These are phyloP conservation scores for Corythornis madagascariensis DNA, from an alignment of 2,113 vertebrate species.

Conservation along the genomic window DNA sequence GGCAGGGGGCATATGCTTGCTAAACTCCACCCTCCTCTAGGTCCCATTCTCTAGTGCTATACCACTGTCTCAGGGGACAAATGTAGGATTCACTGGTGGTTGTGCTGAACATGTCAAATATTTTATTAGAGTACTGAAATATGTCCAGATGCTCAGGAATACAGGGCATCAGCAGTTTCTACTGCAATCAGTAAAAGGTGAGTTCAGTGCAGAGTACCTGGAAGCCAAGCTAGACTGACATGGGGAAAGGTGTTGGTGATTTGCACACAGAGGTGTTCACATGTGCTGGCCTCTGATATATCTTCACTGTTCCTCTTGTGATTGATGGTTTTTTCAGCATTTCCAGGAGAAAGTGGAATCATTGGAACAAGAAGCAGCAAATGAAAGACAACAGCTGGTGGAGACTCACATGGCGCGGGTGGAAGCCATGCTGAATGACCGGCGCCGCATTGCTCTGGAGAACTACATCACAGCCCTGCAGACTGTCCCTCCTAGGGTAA, in stretches of 20 bases:
- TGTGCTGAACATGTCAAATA: background rate
- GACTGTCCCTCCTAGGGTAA: slow-evolving; percentile 83
- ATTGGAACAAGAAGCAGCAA: slow-evolving; percentile 95
- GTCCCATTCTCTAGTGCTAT: background rate
- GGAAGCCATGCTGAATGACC: slow-evolving; percentile 95
- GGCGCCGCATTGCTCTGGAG: slow-evolving; percentile 92
- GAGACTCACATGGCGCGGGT: slow-evolving; percentile 98
- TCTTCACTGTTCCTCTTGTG: background rate
- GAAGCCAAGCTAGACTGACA: background rate
- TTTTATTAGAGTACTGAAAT: background rate
- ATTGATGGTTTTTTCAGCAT: slow-evolving; percentile 74
- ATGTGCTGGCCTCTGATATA: background rate
- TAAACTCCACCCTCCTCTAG: background rate
- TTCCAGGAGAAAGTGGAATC: slow-evolving; percentile 98
- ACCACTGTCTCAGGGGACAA: background rate
- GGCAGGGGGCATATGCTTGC: background rate
- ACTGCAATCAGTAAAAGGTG: background rate
- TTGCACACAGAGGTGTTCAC: background rate
- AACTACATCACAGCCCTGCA: slow-evolving; percentile 95
- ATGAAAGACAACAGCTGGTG: slow-evolving; percentile 94
- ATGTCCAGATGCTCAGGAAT: background rate
- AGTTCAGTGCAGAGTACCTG: background rate
- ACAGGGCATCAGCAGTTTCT: background rate
- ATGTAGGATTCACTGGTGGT: background rate
- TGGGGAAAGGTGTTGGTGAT: background rate